Conservation (phyloP, 2,113 vertebrate species). For the Myocastor coypus region DNA sequence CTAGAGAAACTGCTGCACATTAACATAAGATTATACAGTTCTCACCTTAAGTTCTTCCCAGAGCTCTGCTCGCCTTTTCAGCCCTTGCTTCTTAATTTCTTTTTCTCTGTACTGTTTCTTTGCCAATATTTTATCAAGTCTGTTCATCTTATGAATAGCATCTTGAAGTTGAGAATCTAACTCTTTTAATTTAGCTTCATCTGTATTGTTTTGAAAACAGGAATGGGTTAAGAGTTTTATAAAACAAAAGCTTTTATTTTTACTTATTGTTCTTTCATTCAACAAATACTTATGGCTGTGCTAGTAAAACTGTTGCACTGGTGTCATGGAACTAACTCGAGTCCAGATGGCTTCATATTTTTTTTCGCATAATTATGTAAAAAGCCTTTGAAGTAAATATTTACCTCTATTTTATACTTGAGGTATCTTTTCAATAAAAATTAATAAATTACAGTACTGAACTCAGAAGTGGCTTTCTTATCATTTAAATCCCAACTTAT, state of each 20-base stretch:
- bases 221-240: slow-evolving; percentile 18
- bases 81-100: slow-evolving; percentile 89
- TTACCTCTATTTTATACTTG: slow-evolving; percentile 1
- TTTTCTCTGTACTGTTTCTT: slow-evolving; percentile 87
- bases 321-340: not conserved
- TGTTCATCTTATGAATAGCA: slow-evolving; percentile 91
- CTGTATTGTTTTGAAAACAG: slow-evolving; percentile 61
- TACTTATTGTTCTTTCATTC: slow-evolving; percentile 27
- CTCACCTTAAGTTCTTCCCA: slow-evolving; percentile 92
- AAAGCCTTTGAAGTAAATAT: not conserved
- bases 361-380: slow-evolving; percentile 27
- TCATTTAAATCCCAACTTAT: slow-evolving; percentile 27
- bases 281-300: not conserved
- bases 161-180: slow-evolving; percentile 85
- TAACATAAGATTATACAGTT: not conserved
- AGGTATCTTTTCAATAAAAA: not conserved
- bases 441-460: not conserved
- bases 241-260: slow-evolving; percentile 24
- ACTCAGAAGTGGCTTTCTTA: slow-evolving; percentile 3
- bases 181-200: slow-evolving; percentile 77
- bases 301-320: not conserved
- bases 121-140: slow-evolving; percentile 91
- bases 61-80: slow-evolving; percentile 89
- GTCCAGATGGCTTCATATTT: not conserved
- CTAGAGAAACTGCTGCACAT: not conserved